Evolutionary conservation across 2,797 vertebrate genomes (phyloP).

Genomic region (Pipistrellus nathusii): DNA sequence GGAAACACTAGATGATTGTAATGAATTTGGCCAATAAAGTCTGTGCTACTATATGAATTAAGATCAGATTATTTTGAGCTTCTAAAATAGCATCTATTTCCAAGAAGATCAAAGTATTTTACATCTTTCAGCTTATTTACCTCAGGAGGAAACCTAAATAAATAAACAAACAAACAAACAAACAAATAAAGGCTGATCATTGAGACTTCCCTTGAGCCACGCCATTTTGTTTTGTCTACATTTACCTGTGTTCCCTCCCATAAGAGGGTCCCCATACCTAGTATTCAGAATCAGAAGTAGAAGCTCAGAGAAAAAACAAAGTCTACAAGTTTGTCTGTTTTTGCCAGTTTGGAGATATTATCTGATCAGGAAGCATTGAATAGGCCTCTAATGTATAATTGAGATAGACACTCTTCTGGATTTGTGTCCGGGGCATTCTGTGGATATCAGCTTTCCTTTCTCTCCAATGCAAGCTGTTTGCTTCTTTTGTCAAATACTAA

Average conservation of each 20-base stretch:
- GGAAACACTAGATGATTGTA: conserved; percentile 63
- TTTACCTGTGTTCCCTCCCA: background rate
- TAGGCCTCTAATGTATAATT: background rate
- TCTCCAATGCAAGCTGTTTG: background rate
- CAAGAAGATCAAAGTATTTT: conserved; percentile 3
- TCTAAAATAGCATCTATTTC: conserved; percentile 56
- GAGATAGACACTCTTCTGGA: background rate
- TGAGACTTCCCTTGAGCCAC: background rate
- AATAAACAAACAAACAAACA: background rate
- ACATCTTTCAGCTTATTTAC: conserved; percentile 5
- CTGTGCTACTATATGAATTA: conserved; percentile 51
- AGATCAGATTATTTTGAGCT: conserved; percentile 53
- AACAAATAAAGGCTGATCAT: background rate
- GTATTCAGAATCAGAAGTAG: background rate
- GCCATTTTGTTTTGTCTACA: background rate
- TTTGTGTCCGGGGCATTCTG: background rate
- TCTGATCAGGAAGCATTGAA: background rate
- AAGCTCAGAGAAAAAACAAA: background rate
- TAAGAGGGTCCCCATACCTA: background rate
- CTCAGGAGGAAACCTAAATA: background rate
- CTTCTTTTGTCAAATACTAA: background rate
- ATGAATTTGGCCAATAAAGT: conserved; percentile 46
- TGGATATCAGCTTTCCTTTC: background rate
- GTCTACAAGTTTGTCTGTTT: background rate
- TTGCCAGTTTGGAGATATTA: background rate